Conservation (phyloP, 30 jellyfish, hydroid and myxozoan species). For the Chironex yamaguchii region DNA sequence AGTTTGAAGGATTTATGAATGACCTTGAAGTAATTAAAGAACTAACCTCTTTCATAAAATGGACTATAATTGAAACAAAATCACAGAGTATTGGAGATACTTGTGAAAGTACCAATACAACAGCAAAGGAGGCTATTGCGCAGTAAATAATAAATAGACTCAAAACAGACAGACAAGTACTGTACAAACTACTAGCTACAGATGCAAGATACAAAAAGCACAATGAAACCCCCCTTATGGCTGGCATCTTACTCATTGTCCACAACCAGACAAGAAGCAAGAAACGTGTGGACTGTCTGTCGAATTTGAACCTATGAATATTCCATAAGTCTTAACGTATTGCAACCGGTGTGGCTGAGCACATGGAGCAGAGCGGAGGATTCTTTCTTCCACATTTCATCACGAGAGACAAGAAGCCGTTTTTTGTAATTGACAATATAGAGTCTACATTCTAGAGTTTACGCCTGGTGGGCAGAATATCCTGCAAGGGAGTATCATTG, state of each 20-base stretch:
- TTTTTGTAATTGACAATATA: conserved; percentile 41
- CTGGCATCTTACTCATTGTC: conserved; percentile 25
- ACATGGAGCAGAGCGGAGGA: conserved; percentile 31
- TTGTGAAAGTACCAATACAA: conserved; percentile 13
- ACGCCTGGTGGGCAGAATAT: conserved; percentile 47
- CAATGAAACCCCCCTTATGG: conserved; percentile 22
- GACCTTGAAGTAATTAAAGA: conserved; percentile 29
- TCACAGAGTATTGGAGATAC: conserved; percentile 29
- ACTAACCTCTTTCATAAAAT: conserved; percentile 6
- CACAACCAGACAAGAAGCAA: conserved; percentile 51
- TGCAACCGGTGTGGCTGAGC: conserved; percentile 40
- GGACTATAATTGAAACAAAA: conserved; percentile 22
- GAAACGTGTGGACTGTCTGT: conserved; percentile 35
- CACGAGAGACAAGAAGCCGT: conserved; percentile 45
- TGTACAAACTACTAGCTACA: conserved; percentile 2
- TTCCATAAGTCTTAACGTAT: conserved; percentile 26
- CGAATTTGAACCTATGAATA: conserved; percentile 10
- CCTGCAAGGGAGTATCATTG: conserved; percentile 34
- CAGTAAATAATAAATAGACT: neutral
- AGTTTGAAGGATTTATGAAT: conserved; percentile 31
- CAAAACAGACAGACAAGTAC: conserved; percentile 33
- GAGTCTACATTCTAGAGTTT: conserved; percentile 40
- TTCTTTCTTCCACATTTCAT: no score
- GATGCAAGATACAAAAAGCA: conserved; percentile 7
- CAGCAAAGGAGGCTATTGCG: conserved; percentile 21